Percentiles rank a stretch among this genome's conserved stretches.
These are phyloP conservation scores for Vimba vimba DNA, from an alignment of 2,113 vertebrate genomes.

Conservation along the genomic window DNA sequence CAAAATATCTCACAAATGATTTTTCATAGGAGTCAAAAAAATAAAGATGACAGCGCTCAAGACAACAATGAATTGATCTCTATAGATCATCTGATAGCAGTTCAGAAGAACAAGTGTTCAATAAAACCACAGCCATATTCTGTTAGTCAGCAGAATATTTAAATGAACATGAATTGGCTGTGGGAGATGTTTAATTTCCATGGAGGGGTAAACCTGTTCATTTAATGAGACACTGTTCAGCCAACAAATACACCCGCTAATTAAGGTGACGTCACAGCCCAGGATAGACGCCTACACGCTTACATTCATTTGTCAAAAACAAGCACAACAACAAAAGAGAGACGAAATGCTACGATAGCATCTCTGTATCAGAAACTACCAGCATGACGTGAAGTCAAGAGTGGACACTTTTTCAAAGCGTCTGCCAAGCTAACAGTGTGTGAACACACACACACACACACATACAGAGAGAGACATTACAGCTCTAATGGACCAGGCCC, in stretches of 20 bases:
- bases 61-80: not conserved
- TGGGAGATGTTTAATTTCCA: constrained; percentile 58
- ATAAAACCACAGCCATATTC: constrained; percentile 27
- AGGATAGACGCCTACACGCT: not conserved
- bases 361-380: constrained; percentile 14
- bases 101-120: constrained; percentile 34
- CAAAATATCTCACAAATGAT: not conserved
- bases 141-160: constrained; percentile 38
- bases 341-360: not conserved
- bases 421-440: constrained; percentile 16
- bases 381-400: constrained; percentile 1
- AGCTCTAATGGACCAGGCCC: constrained; percentile 17
- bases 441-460: constrained; percentile 7
- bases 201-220: constrained; percentile 36
- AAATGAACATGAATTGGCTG: constrained; percentile 49
- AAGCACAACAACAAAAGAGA: not conserved
- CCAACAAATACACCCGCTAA: not conserved
- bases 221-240: constrained; percentile 26
- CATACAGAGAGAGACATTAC: not conserved
- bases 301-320: not conserved
- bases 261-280: not conserved
- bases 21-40: not conserved
- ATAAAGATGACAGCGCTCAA: not conserved
- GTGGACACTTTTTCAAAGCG: not conserved
- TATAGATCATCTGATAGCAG: not conserved